Conservation (phyloP, 2,797 vertebrate genomes). For the Menidia menidia region DNA sequence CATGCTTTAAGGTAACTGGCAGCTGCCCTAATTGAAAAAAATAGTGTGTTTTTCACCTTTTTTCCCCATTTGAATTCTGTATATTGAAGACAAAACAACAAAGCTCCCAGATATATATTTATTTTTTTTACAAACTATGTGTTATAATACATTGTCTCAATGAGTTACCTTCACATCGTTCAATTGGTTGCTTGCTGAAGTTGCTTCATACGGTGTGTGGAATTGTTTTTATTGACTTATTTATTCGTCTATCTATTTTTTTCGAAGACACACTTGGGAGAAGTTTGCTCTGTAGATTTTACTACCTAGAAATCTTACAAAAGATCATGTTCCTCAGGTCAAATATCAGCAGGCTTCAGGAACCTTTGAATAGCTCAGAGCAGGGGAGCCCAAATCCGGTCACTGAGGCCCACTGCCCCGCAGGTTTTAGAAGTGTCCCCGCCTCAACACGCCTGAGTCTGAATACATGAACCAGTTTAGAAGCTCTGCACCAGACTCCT, state of each 20-base stretch:
- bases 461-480: too few relatives aligned
- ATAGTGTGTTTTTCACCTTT: not conserved
- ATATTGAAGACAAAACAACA: not conserved
- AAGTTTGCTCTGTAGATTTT: not conserved
- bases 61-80: too few relatives aligned
- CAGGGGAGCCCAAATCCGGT: too few relatives aligned
- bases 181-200: not conserved
- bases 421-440: too few relatives aligned
- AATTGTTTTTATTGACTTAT: not conserved
- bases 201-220: not conserved
- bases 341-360: too few relatives aligned
- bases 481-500: too few relatives aligned
- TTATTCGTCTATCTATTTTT: too few relatives aligned
- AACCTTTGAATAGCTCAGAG: too few relatives aligned
- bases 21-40: not conserved
- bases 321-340: too few relatives aligned
- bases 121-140: not conserved
- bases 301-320: too few relatives aligned
- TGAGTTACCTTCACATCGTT: not conserved
- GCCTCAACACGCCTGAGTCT: too few relatives aligned
- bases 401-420: too few relatives aligned
- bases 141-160: not conserved
- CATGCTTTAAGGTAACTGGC: not conserved
- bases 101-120: not conserved
- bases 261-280: not conserved